Percentiles rank a stretch among this genome's conserved stretches.
Evolutionary conservation across 2,888 invertebrate genomes (phyloP).

Genomic region (Meganola albula): DNA sequence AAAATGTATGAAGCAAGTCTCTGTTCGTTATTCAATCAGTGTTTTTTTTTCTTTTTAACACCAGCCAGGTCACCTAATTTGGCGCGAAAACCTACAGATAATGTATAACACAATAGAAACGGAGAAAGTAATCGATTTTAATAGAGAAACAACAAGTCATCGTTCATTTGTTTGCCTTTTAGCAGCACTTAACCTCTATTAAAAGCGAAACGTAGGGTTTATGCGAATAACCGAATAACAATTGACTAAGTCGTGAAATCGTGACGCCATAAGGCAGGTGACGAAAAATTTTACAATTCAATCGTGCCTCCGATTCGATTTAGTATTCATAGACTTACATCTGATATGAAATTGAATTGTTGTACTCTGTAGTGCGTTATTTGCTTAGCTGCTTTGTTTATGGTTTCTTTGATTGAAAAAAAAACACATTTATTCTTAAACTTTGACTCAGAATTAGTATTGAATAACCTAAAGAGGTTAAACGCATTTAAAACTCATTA

Average conservation of each 20-base stretch:
- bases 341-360: slow-evolving; percentile 32
- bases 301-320: slow-evolving; percentile 38
- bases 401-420: too few relatives aligned
- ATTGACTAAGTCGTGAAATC: slow-evolving; percentile 39
- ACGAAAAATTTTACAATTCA: slow-evolving; percentile 47
- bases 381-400: slow-evolving; percentile 16
- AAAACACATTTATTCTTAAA: too few relatives aligned
- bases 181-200: slow-evolving; percentile 38
- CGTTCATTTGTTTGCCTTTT: slow-evolving; percentile 29
- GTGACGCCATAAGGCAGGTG: slow-evolving; percentile 39
- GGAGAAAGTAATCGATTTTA: slow-evolving; percentile 19
- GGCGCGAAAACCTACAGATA: slow-evolving; percentile 1
- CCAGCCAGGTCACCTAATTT: too few relatives aligned
- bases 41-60: too few relatives aligned
- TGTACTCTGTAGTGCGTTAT: slow-evolving; percentile 16
- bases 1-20: too few relatives aligned
- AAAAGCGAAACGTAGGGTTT: slow-evolving; percentile 31
- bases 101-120: slow-evolving; percentile 4
- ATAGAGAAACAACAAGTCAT: slow-evolving; percentile 19
- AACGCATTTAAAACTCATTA: too few relatives aligned
- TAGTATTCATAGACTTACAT: slow-evolving; percentile 30
- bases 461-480: too few relatives aligned
- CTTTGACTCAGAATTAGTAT: too few relatives aligned
- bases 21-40: too few relatives aligned
- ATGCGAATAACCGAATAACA: slow-evolving; percentile 36